Conservation (phyloP, 2,797 vertebrate genomes). For the Sebastes vulpes region DNA sequence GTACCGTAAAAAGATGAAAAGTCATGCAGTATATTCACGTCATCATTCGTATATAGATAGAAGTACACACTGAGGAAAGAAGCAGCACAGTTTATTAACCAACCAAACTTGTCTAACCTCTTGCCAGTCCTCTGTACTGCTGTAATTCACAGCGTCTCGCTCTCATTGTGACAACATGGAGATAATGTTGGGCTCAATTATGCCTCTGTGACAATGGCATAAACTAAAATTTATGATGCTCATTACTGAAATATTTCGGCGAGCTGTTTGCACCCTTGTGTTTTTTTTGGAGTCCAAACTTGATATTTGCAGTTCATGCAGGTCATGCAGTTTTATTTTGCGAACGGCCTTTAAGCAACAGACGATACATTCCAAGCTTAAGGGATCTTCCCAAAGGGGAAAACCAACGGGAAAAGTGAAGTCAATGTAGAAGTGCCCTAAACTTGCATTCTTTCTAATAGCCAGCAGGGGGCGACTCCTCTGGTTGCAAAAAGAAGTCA, state of each 20-base stretch:
- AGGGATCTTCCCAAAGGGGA: background rate
- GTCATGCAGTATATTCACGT: background rate
- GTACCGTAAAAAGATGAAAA: background rate
- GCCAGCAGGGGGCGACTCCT: no score
- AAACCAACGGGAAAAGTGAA: background rate
- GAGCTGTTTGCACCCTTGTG: constrained; percentile 15
- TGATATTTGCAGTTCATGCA: constrained; percentile 3
- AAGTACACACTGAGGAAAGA: background rate
- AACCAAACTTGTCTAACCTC: background rate
- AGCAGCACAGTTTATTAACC: background rate
- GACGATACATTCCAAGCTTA: background rate
- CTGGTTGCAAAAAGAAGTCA: no score
- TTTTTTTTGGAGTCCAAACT: constrained; percentile 22
- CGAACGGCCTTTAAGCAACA: background rate
- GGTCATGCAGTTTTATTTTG: constrained; percentile 6
- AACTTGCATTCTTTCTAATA: no score
- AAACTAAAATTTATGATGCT: constrained; percentile 7
- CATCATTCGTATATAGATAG: background rate
- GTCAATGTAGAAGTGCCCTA: no score
- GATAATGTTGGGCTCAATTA: background rate
- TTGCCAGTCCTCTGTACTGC: background rate
- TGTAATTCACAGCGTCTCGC: background rate
- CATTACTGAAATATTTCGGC: constrained; percentile 15
- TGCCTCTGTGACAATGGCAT: background rate
- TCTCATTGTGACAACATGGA: background rate